Conservation (phyloP, 2,113 vertebrate species). For the Halichoeres trimaculatus region DNA sequence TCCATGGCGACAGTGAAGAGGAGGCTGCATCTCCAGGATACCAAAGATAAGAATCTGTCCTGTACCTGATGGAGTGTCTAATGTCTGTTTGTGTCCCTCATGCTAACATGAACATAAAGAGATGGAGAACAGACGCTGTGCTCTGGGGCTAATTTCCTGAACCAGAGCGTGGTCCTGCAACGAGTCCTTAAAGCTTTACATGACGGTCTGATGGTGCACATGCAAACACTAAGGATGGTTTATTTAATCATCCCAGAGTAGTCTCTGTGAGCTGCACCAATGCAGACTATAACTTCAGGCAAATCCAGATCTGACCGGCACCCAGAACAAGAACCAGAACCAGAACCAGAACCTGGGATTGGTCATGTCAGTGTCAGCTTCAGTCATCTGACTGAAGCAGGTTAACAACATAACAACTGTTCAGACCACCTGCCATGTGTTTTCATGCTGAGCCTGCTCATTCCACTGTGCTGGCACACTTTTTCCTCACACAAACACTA, state of each 20-base stretch:
- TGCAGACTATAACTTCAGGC: too few species aligned
- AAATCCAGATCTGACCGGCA: too few species aligned
- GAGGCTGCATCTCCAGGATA: not conserved
- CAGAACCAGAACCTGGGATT: not conserved
- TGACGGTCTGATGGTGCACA: too few species aligned
- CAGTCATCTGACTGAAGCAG: not conserved
- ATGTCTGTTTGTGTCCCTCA: not conserved
- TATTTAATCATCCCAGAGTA: too few species aligned
- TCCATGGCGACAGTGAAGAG: conserved; percentile 39
- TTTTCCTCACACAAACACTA: conserved; percentile 7
- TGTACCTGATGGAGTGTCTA: not conserved
- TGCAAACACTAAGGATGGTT: too few species aligned
- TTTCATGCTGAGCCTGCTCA: not conserved
- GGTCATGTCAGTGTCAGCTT: not conserved
- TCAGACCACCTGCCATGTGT: not conserved
- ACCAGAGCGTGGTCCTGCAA: too few species aligned
- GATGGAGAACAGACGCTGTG: too few species aligned
- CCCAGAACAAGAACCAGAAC: too few species aligned
- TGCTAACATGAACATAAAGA: too few species aligned
- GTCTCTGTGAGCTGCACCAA: too few species aligned
- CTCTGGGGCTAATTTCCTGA: too few species aligned
- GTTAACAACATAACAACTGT: not conserved
- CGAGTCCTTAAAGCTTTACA: too few species aligned
- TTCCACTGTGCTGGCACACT: conserved; percentile 10
- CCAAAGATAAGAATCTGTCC: not conserved